Conservation (phyloP, 2,888 invertebrate species). For the Drosophila rubida region DNA sequence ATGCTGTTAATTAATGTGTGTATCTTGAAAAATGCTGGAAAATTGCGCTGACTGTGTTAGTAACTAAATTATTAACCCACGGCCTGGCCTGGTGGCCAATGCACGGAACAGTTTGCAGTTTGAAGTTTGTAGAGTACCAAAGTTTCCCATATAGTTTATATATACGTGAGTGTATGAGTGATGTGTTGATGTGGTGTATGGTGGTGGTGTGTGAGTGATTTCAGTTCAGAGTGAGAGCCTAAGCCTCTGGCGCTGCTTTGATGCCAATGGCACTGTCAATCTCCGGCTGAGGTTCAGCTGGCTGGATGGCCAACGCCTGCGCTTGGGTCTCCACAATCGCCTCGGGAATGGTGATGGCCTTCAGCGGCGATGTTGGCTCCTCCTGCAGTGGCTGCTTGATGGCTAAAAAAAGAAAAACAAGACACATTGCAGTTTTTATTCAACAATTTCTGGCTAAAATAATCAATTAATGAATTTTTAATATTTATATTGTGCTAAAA, state of each 20-base stretch:
- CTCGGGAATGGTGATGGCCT: slow-evolving; percentile 37
- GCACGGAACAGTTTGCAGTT: slow-evolving; percentile 60
- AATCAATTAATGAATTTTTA: no score
- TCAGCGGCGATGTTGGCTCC: slow-evolving; percentile 30
- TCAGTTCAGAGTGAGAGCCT: slow-evolving; percentile 7
- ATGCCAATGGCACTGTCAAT: slow-evolving; percentile 42
- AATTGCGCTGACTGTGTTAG: slow-evolving; percentile 56
- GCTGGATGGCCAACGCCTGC: slow-evolving; percentile 29
- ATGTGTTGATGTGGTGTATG: slow-evolving; percentile 26
- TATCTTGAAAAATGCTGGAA: slow-evolving; percentile 53
- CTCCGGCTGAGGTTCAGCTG: slow-evolving; percentile 41
- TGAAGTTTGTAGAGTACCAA: slow-evolving; percentile 69
- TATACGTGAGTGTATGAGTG: slow-evolving; percentile 37
- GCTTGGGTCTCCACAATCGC: slow-evolving; percentile 29
- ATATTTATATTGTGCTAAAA: no score
- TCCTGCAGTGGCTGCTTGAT: slow-evolving; percentile 27
- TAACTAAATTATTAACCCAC: slow-evolving; percentile 64
- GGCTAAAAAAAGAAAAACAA: slow-evolving; percentile 3
- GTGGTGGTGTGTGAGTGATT: slow-evolving; percentile 29
- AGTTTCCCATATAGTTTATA: slow-evolving; percentile 65
- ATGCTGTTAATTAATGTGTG: slow-evolving; percentile 61
- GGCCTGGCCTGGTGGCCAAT: slow-evolving; percentile 44
- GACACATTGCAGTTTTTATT: no score
- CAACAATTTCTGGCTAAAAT: no score
- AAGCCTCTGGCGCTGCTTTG: slow-evolving; percentile 47